Evolutionary conservation across 2,797 vertebrate species (phyloP), one percentile per base, ranked within the genome.

Genomic region (Podarcis lilfordi): DNA sequence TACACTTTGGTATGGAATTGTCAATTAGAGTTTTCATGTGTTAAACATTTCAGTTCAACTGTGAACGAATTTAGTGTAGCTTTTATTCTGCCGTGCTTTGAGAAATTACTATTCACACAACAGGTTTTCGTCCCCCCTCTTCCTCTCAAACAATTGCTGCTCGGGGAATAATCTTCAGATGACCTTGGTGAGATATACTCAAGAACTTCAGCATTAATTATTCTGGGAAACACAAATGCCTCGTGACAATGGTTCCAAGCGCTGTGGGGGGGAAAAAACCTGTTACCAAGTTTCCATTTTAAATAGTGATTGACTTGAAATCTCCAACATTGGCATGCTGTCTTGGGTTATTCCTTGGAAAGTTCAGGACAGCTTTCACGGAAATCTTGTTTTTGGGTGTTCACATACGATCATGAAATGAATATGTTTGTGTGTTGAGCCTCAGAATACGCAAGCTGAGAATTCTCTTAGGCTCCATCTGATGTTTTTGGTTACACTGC

Each of bases 11-110:
- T 97, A 92, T 93, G 90, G 96, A 95, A 96, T 96, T 95, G 96
- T 96, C 97, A 96, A 94, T 97, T 96, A 95, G 94, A 95, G 93
- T 95, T 96, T 96, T 95, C 94, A 95, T 94, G 96, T 96, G 96
- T 96, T 96, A 95, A 96, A 96, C 92, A 95, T 90, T 96, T 93
- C 93, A 96, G 94, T 95, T 96, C 96, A 96, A 95, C 96, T 96
- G 96, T 96, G 96, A 96, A 97, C 92, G 93, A 96, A 96, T 96
- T 96, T 93, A 93, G 92, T 92, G 86, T 95, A 93, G 94, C 91
- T 96, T 89, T 96, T 96, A 94, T 93, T 96, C 94, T 92, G 84
- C 84, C 55, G 55, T 91, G 92, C 91, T 95, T 94, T 95, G 92
- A 94, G 93, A 96, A 95, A 96, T 93, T 96, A 95, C 92, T 93